phyloP scores from a whole-genome alignment of 2,888 invertebrate species.

The Yponomeuta malinellus region DNA sequence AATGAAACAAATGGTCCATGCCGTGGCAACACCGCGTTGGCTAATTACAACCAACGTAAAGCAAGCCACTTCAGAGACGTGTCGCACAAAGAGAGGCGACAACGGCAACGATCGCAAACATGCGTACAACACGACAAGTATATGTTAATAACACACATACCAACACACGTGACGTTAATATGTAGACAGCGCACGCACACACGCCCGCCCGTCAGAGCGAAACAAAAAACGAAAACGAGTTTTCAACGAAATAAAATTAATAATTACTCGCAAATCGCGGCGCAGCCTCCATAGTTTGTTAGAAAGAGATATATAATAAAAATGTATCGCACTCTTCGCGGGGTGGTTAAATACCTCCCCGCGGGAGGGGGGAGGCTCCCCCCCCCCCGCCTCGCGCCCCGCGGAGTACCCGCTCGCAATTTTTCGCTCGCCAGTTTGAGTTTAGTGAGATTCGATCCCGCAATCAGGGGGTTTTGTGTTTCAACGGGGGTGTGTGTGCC shows the following conservation, averaged over 20 bases:
- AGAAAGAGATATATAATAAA: slow-evolving; percentile 68
- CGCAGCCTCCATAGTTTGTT: slow-evolving; percentile 58
- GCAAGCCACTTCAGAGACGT: not conserved
- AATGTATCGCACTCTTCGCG: slow-evolving; percentile 59
- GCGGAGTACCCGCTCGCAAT: slow-evolving; percentile 38
- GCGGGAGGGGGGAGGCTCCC: not conserved
- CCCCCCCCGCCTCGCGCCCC: slow-evolving; percentile 20
- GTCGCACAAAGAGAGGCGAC: not conserved
- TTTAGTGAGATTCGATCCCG: slow-evolving; percentile 73
- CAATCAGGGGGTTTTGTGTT: slow-evolving; percentile 51
- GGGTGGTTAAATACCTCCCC: slow-evolving; percentile 23
- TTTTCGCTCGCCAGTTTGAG: slow-evolving; percentile 55
- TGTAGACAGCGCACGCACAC: slow-evolving; percentile 17
- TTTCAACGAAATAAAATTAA: slow-evolving; percentile 49
- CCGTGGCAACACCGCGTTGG: not conserved
- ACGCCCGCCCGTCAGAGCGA: slow-evolving; percentile 19
- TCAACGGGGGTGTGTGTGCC: slow-evolving; percentile 23
- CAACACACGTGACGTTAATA: not conserved
- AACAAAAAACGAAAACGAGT: slow-evolving; percentile 24
- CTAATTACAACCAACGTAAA: not conserved
- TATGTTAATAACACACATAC: slow-evolving; percentile 13
- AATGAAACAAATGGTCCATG: too few species aligned
- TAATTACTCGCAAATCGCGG: slow-evolving; percentile 56
- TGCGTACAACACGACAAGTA: slow-evolving; percentile 8
- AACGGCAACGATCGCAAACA: not conserved